Evolutionary conservation across 2,888 invertebrate species (phyloP), one percentile per base, ranked within the genome.

Genomic region (Folsomia candida): DNA sequence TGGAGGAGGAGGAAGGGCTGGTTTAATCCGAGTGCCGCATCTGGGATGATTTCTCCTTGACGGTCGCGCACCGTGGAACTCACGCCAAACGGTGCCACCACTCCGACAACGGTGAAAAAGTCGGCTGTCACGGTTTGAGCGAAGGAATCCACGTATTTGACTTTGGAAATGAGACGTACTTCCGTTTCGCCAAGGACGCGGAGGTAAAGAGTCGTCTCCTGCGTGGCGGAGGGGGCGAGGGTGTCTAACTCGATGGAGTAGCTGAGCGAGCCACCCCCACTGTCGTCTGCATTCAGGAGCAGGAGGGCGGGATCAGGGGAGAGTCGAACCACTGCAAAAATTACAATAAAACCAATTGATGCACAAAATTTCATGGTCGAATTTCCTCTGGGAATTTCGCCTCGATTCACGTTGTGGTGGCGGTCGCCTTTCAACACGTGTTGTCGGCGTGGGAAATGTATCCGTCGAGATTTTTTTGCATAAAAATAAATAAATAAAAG

Each of bases 181-280:
- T 54, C 54, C 18, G 54, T 54, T 6, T 18, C 20, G 6, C 20
- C 54, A 20, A 22, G 18, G 54, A 22, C 54, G 6, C 54, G 54
- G 20, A 73, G 24, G 37, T 69, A 71, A 1, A 71, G 54, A 0
- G 60, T 54, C 2, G 67, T 75, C 22, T 68, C 71, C 37, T 67
- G 27, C 14, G 69, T 70, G 2, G 47, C 70, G 3, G 29, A 24
- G 1, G 73, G 66, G 9, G 25, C 68, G 25, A 79, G 37, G 20
- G 59, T 70, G 11, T 75, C 73, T n/a, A 71, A 26, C 28, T 78
- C 76, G 1, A 65, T 59, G 1, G 71, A 68, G 25, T 72, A 68
- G 11, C 69, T 70, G 2, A 73, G 60, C 2, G 29, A 63, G 11
- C 74, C 76, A 18, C 74, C 76, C 18, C 24, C 37, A 18, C 24